Conservation (phyloP, 1,140 invertebrate species). For the Sycobia sp. region DNA sequence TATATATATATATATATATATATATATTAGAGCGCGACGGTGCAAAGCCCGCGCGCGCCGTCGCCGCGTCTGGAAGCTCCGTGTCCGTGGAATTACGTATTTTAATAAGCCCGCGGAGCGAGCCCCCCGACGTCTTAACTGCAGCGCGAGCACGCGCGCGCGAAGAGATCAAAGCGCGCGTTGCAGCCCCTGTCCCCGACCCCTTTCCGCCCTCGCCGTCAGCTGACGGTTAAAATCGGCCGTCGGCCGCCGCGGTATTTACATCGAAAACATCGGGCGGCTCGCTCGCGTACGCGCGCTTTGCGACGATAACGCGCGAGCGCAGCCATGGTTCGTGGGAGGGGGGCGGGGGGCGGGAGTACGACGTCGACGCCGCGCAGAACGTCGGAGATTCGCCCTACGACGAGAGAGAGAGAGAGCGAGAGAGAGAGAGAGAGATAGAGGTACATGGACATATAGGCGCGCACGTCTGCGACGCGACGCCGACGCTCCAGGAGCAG, state of each 20-base stretch:
- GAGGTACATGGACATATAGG: too few relatives aligned
- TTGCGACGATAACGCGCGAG: too few relatives aligned
- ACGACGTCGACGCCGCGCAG: neutral
- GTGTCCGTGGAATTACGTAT: conserved; percentile 35
- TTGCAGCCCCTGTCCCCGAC: too few relatives aligned
- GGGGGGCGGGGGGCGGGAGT: too few relatives aligned
- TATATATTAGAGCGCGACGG: too few relatives aligned
- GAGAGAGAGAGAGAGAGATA: too few relatives aligned
- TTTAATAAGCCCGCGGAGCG: conserved; percentile 46
- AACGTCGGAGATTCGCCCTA: neutral
- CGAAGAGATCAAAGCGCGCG: conserved; percentile 51
- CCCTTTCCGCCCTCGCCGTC: too few relatives aligned
- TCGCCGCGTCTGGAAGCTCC: conserved; percentile 9
- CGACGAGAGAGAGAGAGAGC: too few relatives aligned
- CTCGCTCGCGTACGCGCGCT: too few relatives aligned
- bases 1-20: too few relatives aligned
- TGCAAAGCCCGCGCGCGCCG: neutral
- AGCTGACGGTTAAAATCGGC: conserved; percentile 43
- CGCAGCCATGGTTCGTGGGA: too few relatives aligned
- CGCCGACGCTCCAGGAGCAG: neutral
- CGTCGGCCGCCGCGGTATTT: conserved; percentile 44
- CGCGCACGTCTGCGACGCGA: too few relatives aligned
- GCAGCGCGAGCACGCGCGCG: conserved; percentile 14
- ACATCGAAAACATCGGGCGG: conserved; percentile 43
- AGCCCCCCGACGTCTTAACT: conserved; percentile 46